phyloP scores from a whole-genome alignment of 1,140 invertebrate species.

The Radopholus similis region DNA sequence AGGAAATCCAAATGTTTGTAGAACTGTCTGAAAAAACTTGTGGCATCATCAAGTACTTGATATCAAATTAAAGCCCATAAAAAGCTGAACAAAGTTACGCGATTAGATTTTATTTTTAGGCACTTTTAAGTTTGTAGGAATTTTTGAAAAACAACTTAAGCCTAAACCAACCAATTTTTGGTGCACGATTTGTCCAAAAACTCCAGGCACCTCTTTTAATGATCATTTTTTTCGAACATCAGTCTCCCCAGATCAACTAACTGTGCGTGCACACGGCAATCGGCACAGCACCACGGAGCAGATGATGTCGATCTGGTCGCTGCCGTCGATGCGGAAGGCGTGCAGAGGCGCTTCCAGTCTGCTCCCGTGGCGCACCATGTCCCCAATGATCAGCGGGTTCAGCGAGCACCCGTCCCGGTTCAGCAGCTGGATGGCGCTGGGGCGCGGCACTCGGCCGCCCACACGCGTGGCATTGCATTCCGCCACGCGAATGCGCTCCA shows the following conservation, averaged over 20 bases:
- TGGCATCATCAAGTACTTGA: too few species aligned
- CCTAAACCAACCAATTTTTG: too few species aligned
- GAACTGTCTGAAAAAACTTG: too few species aligned
- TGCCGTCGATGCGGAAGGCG: constrained; percentile 50
- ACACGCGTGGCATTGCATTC: constrained; percentile 52
- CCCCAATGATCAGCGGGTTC: constrained; percentile 52
- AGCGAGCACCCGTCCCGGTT: constrained; percentile 33
- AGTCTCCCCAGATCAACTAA: constrained; percentile 13
- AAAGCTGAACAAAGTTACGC: too few species aligned
- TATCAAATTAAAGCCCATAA: too few species aligned
- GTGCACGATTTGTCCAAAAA: too few species aligned
- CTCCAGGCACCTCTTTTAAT: too few species aligned
- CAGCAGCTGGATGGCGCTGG: constrained; percentile 39
- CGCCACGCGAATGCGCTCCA: constrained; percentile 29
- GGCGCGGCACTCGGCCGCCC: constrained; percentile 35
- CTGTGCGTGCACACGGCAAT: too few species aligned
- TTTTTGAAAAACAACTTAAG: too few species aligned
- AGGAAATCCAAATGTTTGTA: too few species aligned
- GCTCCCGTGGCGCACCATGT: constrained; percentile 28
- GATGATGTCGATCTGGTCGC: constrained; percentile 51
- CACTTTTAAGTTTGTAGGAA: too few species aligned
- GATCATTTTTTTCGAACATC: background rate
- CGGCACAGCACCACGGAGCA: constrained; percentile 44
- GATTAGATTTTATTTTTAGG: too few species aligned
- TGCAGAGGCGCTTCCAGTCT: constrained; percentile 44